A percentile compares a stretch with the other conserved stretches of the same genome.
Conservation (phyloP, 64 coral and sea anemone species). For the Montipora sp. region DNA sequence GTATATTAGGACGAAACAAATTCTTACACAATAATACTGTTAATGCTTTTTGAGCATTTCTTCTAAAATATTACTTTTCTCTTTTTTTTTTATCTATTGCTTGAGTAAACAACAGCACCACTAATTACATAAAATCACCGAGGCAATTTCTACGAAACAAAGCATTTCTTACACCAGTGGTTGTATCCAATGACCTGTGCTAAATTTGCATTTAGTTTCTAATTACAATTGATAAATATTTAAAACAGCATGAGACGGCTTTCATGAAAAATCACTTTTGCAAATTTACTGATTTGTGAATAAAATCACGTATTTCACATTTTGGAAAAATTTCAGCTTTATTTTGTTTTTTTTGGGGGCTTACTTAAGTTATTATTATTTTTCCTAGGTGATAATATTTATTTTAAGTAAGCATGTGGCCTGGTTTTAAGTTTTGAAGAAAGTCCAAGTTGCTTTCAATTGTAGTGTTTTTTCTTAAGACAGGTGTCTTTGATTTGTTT, state of each 20-base stretch:
- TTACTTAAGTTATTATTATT: not conserved
- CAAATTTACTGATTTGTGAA: not conserved
- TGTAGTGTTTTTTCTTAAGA: not conserved
- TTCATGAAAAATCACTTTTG: not conserved
- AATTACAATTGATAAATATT: constrained; percentile 23
- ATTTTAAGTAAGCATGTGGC: constrained; percentile 11
- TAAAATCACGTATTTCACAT: not conserved
- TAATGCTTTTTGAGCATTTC: not conserved
- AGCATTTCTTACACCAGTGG: constrained; percentile 10
- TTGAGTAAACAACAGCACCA: not conserved
- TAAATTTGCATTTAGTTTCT: constrained; percentile 52
- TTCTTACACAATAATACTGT: constrained; percentile 24
- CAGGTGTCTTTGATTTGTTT: constrained; percentile 20
- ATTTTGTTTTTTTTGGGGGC: too few species aligned
- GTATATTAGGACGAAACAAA: not conserved
- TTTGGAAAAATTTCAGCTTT: not conserved
- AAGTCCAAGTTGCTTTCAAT: not conserved
- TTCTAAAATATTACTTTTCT: not conserved
- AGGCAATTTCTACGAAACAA: not conserved
- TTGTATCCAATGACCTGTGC: constrained; percentile 21
- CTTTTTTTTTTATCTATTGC: not conserved
- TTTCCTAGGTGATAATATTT: not conserved
- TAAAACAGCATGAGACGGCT: constrained; percentile 34
- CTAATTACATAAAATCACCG: not conserved
- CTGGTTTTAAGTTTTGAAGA: not conserved